Percentiles rank a stretch among this genome's conserved stretches.
These are phyloP conservation scores for Scaptomyza hsui DNA, from an alignment of 1,140 invertebrate species.

Conservation along the genomic window DNA sequence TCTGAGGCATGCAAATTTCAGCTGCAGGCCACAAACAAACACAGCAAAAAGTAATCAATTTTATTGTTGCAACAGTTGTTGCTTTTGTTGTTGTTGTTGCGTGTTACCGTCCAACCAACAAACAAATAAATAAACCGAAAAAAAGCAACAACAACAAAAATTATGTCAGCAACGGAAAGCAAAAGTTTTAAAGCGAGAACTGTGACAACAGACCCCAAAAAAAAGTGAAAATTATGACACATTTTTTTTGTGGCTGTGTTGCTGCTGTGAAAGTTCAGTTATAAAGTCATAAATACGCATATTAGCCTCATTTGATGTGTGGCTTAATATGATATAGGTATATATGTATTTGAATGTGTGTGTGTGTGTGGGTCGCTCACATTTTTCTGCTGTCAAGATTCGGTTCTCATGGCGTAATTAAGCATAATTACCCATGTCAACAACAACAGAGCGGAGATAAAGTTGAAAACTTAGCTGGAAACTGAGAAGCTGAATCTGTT, in stretches of 20 bases:
- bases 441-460: conserved; percentile 24
- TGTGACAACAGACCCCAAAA: conserved; percentile 47
- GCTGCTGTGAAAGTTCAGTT: conserved; percentile 33
- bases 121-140: conserved; percentile 20
- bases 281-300: conserved; percentile 69
- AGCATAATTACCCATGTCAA: conserved; percentile 75
- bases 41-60: conserved; percentile 35
- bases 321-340: conserved; percentile 5
- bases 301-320: conserved; percentile 72
- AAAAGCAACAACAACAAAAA: conserved; percentile 59
- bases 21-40: conserved; percentile 12
- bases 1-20: conserved; percentile 32
- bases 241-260: conserved; percentile 19
- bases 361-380: conserved; percentile 35
- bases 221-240: conserved; percentile 79
- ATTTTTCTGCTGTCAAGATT: conserved; percentile 55
- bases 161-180: conserved; percentile 69
- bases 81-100: conserved; percentile 23
- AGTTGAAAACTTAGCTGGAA: conserved; percentile 5
- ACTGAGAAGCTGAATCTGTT: conserved; percentile 9
- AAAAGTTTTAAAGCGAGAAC: conserved; percentile 51
- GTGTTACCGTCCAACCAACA: conserved; percentile 15
- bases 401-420: conserved; percentile 73
- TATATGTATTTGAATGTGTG: conserved; percentile 6
- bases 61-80: conserved; percentile 11